Evolutionary conservation across 2,797 vertebrate genomes (phyloP).

Genomic region (Staurois parvus): DNA sequence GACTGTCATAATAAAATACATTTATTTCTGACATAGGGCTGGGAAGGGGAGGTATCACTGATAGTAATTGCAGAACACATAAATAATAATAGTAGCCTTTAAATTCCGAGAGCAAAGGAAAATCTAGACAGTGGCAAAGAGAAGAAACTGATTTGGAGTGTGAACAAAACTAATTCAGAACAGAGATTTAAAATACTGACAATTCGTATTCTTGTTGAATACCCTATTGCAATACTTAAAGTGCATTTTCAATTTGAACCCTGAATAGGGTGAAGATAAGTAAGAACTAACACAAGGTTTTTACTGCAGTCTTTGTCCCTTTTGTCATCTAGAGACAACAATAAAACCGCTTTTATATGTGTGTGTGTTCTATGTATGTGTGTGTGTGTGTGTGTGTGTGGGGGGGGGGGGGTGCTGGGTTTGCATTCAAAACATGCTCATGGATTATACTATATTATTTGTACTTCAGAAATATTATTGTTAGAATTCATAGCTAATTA

Average conservation of each 20-base stretch:
- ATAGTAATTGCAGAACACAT: slow-evolving; percentile 76
- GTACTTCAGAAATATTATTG: too few species aligned
- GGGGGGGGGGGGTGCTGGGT: too few species aligned
- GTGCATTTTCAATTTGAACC: neutral
- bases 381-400: too few species aligned
- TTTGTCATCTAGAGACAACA: too few species aligned
- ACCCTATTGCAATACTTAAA: neutral
- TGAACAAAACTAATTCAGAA: slow-evolving; percentile 73
- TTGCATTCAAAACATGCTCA: too few species aligned
- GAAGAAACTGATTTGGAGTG: slow-evolving; percentile 72
- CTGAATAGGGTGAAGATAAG: too few species aligned
- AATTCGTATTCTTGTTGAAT: slow-evolving; percentile 11
- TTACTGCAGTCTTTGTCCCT: too few species aligned
- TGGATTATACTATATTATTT: too few species aligned
- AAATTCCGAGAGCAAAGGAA: slow-evolving; percentile 78
- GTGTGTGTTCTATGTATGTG: too few species aligned
- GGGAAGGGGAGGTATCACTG: slow-evolving; percentile 74
- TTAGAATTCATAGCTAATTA: too few species aligned
- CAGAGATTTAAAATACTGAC: slow-evolving; percentile 66
- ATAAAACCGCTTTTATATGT: too few species aligned
- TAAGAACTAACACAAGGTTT: too few species aligned
- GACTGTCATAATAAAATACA: slow-evolving; percentile 78
- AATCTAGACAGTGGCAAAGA: slow-evolving; percentile 73
- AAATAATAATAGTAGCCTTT: slow-evolving; percentile 78
- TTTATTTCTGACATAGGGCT: slow-evolving; percentile 76